phyloP scores from a whole-genome alignment of 2,888 invertebrate species.

The Nephrotoma guestfalica region DNA sequence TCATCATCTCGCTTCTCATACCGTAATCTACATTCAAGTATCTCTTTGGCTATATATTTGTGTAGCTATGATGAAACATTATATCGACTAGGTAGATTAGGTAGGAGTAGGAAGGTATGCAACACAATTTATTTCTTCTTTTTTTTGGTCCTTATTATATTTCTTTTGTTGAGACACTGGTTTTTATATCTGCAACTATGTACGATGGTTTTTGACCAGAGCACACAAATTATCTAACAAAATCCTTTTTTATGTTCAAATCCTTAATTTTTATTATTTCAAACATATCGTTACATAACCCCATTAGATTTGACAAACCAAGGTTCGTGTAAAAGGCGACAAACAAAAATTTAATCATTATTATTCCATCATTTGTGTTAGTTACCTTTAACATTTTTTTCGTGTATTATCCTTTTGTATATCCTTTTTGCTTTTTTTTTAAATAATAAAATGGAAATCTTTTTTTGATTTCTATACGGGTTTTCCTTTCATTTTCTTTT shows the following conservation, averaged over 20 bases:
- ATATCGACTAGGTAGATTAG: not conserved
- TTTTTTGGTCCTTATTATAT: not conserved
- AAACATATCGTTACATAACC: not conserved
- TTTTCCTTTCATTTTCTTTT: not conserved
- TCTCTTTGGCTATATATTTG: not conserved
- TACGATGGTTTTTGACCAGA: not conserved
- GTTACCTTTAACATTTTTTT: not conserved
- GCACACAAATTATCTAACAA: not conserved
- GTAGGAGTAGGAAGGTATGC: not conserved
- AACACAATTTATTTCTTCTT: not conserved
- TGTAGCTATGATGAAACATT: too few relatives aligned
- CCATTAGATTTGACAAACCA: not conserved
- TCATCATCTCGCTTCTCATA: not conserved
- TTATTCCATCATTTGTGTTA: not conserved
- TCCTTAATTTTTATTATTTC: not conserved
- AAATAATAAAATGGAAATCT: not conserved
- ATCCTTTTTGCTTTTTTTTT: not conserved
- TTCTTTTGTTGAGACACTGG: not conserved
- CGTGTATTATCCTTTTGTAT: not conserved
- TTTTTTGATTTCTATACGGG: not conserved
- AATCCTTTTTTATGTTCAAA: not conserved
- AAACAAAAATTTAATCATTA: not conserved
- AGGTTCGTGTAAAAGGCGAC: not conserved
- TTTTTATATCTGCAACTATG: not conserved
- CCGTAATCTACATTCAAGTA: not conserved